These are phyloP conservation scores for Megaustenia siamemsis DNA, from an alignment of 2,888 invertebrate genomes.

Conservation along the genomic window DNA sequence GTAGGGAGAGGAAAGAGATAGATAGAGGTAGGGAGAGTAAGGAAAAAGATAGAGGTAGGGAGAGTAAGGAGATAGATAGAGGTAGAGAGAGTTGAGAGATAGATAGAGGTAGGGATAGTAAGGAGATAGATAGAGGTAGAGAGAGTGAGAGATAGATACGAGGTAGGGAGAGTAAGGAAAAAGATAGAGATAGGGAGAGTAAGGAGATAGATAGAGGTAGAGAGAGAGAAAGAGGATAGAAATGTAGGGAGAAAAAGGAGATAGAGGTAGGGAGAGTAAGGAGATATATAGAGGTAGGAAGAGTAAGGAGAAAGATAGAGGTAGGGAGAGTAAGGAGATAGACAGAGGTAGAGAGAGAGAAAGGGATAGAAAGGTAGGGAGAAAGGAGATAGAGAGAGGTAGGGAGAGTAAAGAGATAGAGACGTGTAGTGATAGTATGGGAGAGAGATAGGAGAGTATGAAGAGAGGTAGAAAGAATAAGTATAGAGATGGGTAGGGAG, in stretches of 20 bases:
- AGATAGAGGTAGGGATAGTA: background rate
- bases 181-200: background rate
- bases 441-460: background rate
- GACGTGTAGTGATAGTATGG: background rate
- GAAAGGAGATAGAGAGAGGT: background rate
- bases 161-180: background rate
- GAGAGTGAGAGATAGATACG: background rate
- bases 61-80: background rate
- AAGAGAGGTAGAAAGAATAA: background rate
- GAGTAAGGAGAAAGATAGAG: background rate
- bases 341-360: background rate
- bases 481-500: no score
- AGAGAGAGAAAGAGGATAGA: background rate
- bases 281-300: background rate
- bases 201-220: background rate
- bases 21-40: no score
- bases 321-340: background rate
- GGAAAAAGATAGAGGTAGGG: no score
- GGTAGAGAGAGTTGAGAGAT: background rate
- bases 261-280: no score
- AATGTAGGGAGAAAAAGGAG: background rate
- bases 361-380: background rate
- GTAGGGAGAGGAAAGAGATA: no score
- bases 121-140: background rate
- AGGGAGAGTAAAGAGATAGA: background rate